These are phyloP conservation scores for Eutolmus rufibarbis DNA, from an alignment of 2,888 invertebrate genomes.

Conservation along the genomic window DNA sequence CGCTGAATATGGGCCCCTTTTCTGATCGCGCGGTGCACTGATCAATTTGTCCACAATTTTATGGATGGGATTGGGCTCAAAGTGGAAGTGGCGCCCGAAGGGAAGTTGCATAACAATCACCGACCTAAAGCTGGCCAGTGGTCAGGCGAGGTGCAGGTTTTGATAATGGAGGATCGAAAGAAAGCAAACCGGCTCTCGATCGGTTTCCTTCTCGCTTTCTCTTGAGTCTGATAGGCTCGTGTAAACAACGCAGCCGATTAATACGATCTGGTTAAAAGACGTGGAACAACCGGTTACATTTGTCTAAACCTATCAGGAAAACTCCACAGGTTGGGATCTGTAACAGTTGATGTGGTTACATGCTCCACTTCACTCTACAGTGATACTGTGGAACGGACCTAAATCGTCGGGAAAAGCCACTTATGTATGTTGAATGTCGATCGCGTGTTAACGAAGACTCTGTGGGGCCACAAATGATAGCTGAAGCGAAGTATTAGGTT, in stretches of 20 bases:
- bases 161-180: neutral
- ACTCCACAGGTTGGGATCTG: neutral
- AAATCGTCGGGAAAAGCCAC: neutral
- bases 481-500: neutral
- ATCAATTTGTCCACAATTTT: neutral
- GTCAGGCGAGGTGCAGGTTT: neutral
- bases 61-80: neutral
- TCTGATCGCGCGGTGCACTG: neutral
- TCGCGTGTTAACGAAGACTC: neutral
- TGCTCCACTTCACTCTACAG: slow-evolving; percentile 1
- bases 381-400: neutral
- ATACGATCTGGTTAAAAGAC: neutral
- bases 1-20: neutral
- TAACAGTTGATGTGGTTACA: neutral
- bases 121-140: neutral
- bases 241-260: neutral
- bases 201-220: neutral
- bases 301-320: neutral
- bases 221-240: neutral
- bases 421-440: neutral
- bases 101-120: slow-evolving; percentile 18
- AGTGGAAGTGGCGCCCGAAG: neutral
- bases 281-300: neutral
- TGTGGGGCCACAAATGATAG: neutral
- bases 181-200: slow-evolving; percentile 3